Evolutionary conservation across 2,113 vertebrate species (phyloP), one percentile per base, ranked within the genome.

Genomic region (Campylorhamphus procurvoides): DNA sequence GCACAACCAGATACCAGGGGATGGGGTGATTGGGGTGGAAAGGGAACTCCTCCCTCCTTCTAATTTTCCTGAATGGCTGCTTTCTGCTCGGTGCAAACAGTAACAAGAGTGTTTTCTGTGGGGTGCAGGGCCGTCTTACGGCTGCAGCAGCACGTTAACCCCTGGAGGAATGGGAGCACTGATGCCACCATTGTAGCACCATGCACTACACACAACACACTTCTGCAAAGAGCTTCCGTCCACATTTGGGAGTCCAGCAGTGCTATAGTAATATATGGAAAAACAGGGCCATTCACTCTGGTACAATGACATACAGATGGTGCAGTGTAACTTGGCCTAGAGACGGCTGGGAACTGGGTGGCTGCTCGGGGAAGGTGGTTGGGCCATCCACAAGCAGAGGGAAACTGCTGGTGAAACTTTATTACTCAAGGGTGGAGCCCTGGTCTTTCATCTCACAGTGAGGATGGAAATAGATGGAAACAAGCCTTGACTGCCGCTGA

Each of bases 191-290:
- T 18, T 1, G 0, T n/a, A 44, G 33, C 25, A n/a, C n/a, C n/a
- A n/a, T 10, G 1, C 13, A 7, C 46, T 44, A 8, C 2, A 9
- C 5, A 0, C 2, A 1, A 2, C 0, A 10, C 19, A 9, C 29
- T 12, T 80, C 72, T 55, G 39, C 50, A n/a, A 8, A 72, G 37
- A 87, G 39, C 55, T 46, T 37, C 56, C 25, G 75, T 58, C 18
- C 67, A 47, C 1, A 0, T 10, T 33, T 1, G 39, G 28, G 44
- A 63, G 40, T 23, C 53, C 92, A 90, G 84, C 62, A 83, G 71
- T 9, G 33, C 40, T 23, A 0, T 14, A 28, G 22, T 62, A 59
- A 35, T 4, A 14, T 53, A 50, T 7, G 31, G 73, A 72, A 60
- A 92, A 16, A 0, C 73, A 84, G 52, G 16, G 27, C 80, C 35